Percentiles rank a stretch among this genome's conserved stretches.
Conservation (phyloP, 2,113 vertebrate genomes). For the Grus americana region DNA sequence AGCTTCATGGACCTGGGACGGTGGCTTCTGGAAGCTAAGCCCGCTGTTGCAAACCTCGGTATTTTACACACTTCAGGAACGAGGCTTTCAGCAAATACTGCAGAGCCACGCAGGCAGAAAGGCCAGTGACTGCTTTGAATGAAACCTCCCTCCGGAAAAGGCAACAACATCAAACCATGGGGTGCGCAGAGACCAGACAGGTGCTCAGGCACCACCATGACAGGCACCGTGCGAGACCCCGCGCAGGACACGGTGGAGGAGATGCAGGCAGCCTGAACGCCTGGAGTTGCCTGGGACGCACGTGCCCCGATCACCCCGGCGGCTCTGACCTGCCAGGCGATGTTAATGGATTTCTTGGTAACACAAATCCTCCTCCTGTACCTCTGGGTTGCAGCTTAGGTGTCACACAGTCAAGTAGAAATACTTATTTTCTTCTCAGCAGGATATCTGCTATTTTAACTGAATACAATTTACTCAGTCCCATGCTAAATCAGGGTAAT, state of each 20-base stretch:
- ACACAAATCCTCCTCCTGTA: background rate
- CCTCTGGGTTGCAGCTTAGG: background rate
- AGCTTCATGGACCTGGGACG: background rate
- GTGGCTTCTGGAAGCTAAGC: background rate
- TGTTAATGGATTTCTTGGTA: background rate
- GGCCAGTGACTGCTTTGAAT: background rate
- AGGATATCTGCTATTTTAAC: slow-evolving; percentile 28
- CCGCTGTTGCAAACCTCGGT: background rate
- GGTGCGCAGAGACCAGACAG: background rate
- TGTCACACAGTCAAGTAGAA: slow-evolving; percentile 21
- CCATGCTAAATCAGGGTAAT: slow-evolving; percentile 47
- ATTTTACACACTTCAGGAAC: background rate
- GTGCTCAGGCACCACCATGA: background rate
- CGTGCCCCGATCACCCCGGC: rapidly evolving
- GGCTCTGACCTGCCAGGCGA: background rate
- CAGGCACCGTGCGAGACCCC: rapidly evolving
- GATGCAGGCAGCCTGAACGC: background rate
- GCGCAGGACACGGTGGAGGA: background rate
- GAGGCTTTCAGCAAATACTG: background rate
- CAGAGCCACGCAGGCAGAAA: background rate
- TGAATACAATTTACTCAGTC: slow-evolving; percentile 49
- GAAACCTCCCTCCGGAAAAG: background rate
- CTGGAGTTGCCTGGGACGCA: background rate
- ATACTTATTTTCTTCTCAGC: slow-evolving; percentile 54
- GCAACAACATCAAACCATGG: rapidly evolving